These are phyloP conservation scores for Cathartes aura DNA, from an alignment of 2,113 vertebrate species.

Conservation along the genomic window DNA sequence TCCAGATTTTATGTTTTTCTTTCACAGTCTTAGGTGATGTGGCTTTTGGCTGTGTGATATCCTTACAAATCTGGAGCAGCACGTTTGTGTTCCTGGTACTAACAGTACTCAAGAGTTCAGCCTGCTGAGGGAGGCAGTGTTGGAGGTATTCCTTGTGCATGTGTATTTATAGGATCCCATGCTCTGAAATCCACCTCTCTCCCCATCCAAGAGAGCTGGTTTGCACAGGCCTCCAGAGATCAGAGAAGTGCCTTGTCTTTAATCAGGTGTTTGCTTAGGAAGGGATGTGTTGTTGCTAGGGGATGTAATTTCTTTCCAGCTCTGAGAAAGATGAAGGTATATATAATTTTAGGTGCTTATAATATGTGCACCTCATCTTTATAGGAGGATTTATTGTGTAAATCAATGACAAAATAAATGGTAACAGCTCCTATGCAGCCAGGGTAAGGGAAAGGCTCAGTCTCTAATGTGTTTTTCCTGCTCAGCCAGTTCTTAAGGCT, in stretches of 20 bases:
- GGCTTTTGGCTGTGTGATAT: background rate
- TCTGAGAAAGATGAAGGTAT: background rate
- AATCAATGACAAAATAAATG: constrained; percentile 8
- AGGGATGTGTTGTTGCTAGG: background rate
- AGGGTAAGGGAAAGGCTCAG: background rate
- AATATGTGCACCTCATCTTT: background rate
- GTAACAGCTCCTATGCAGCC: background rate
- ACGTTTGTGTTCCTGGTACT: background rate
- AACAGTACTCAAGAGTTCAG: background rate
- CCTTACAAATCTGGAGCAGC: background rate
- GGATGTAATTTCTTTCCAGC: background rate
- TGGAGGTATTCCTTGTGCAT: background rate
- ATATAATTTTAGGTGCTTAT: background rate
- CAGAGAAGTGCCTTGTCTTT: background rate
- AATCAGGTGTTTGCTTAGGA: background rate
- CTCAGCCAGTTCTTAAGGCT: background rate
- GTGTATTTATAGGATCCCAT: background rate
- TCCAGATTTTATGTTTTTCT: background rate
- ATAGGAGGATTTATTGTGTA: background rate
- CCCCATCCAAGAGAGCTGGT: background rate
- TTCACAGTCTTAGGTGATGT: background rate
- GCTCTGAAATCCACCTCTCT: background rate
- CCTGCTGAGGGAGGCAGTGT: background rate
- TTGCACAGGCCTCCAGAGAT: background rate
- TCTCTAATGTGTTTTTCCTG: background rate